Percentiles rank a stretch among this genome's conserved stretches.
phyloP scores from a whole-genome alignment of 2,888 invertebrate species.

The Dysmachus trigonus region DNA sequence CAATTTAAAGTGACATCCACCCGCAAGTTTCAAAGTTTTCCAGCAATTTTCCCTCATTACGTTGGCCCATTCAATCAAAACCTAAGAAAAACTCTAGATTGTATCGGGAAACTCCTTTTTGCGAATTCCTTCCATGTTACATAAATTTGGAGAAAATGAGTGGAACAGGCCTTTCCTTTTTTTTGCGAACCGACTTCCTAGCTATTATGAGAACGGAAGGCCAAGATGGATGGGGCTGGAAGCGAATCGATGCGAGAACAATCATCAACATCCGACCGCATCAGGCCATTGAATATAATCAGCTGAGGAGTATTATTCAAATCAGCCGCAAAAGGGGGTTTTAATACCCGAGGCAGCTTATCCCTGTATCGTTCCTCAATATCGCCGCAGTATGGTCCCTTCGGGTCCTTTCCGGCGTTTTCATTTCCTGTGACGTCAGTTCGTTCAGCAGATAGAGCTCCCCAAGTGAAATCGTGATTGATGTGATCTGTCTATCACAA shows the following conservation, averaged over 20 bases:
- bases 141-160: background rate
- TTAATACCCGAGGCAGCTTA: conserved; percentile 28
- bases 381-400: conserved; percentile 30
- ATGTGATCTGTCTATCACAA: conserved; percentile 22
- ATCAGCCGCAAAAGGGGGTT: conserved; percentile 42
- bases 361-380: conserved; percentile 10
- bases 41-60: background rate
- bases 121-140: background rate
- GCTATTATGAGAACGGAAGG: background rate
- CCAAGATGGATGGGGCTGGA: conserved; percentile 17
- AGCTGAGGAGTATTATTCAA: conserved; percentile 42
- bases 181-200: conserved; percentile 11
- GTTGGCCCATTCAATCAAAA: background rate
- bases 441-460: background rate
- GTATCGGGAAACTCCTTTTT: background rate
- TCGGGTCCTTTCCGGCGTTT: conserved; percentile 20
- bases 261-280: conserved; percentile 39
- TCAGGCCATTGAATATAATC: conserved; percentile 39
- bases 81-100: conserved; percentile 1
- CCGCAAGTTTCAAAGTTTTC: background rate
- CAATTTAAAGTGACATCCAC: background rate
- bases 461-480: conserved; percentile 19
- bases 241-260: conserved; percentile 13
- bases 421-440: conserved; percentile 30
- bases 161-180: background rate